phyloP scores from a whole-genome alignment of 1,140 invertebrate species.

The Brachionus manjavacas region DNA sequence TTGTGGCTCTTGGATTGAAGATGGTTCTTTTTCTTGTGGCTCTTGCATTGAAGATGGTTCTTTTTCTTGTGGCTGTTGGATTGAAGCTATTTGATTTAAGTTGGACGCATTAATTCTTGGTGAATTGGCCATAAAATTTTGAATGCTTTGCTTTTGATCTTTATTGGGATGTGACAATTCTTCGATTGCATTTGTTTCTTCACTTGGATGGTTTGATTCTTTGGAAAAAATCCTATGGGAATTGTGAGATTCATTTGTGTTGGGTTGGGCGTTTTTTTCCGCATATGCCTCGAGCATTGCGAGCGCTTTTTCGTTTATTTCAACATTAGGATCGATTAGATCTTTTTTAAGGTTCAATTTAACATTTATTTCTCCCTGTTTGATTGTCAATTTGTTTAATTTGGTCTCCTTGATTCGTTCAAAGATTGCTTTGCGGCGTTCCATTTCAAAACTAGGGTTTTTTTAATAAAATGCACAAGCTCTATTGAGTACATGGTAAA shows the following conservation, averaged over 20 bases:
- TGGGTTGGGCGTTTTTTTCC: neutral
- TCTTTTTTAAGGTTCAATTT: constrained; percentile 21
- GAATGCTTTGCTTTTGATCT: too few species aligned
- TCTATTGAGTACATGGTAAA: neutral
- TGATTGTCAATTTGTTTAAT: constrained; percentile 10
- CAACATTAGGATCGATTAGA: constrained; percentile 2
- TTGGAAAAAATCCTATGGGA: neutral
- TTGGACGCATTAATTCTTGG: too few species aligned
- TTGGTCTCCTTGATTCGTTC: constrained; percentile 4
- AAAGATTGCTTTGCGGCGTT: neutral
- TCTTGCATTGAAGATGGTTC: too few species aligned
- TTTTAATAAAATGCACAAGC: neutral
- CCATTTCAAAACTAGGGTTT: neutral
- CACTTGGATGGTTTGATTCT: neutral
- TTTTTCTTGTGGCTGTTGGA: too few species aligned
- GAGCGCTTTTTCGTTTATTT: constrained; percentile 11
- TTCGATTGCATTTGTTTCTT: neutral
- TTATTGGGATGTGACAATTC: neutral
- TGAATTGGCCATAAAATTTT: too few species aligned
- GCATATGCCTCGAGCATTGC: constrained; percentile 10
- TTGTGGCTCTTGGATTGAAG: too few species aligned
- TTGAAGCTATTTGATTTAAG: too few species aligned
- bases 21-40: too few species aligned
- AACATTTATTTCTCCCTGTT: constrained; percentile 3
- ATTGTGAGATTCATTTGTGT: neutral